Conservation (phyloP, 2,888 invertebrate genomes). For the Ditula angustiorana region DNA sequence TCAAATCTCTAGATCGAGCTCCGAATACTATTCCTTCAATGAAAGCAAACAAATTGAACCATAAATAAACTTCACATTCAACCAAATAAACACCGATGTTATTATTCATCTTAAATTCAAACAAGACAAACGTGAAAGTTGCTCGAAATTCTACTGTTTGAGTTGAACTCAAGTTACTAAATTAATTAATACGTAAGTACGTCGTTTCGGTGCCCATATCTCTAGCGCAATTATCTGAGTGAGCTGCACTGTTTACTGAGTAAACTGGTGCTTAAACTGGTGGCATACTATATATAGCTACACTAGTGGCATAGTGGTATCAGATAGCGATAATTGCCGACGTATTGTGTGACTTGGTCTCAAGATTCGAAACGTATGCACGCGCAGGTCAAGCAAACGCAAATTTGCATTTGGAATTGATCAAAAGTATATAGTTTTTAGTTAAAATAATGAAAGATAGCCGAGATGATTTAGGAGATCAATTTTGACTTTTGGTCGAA, state of each 20-base stretch:
- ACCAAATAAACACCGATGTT: background rate
- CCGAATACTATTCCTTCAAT: too few relatives aligned
- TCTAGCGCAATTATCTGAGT: constrained; percentile 47
- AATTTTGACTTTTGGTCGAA: too few relatives aligned
- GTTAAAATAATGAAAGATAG: too few relatives aligned
- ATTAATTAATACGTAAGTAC: constrained; percentile 55
- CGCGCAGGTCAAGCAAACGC: background rate
- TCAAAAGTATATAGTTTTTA: too few relatives aligned
- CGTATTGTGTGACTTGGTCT: constrained; percentile 46
- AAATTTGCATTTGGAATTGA: background rate
- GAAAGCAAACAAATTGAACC: too few relatives aligned
- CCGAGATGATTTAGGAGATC: too few relatives aligned
- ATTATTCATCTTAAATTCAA: constrained; percentile 21
- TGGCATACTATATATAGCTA: constrained; percentile 38
- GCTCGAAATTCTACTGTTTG: constrained; percentile 18
- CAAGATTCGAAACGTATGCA: constrained; percentile 6
- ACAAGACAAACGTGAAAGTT: constrained; percentile 18
- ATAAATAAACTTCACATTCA: background rate
- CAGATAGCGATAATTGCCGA: constrained; percentile 54
- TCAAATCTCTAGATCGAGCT: too few relatives aligned
- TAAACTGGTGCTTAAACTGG: constrained; percentile 23
- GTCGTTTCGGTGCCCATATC: constrained; percentile 49
- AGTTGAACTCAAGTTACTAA: constrained; percentile 49
- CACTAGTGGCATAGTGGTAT: constrained; percentile 40
- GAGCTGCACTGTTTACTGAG: constrained; percentile 47